Percentiles rank a stretch among this genome's conserved stretches.
These are phyloP conservation scores for Equus przewalskii DNA, from an alignment of 2,113 vertebrate species.

Conservation along the genomic window DNA sequence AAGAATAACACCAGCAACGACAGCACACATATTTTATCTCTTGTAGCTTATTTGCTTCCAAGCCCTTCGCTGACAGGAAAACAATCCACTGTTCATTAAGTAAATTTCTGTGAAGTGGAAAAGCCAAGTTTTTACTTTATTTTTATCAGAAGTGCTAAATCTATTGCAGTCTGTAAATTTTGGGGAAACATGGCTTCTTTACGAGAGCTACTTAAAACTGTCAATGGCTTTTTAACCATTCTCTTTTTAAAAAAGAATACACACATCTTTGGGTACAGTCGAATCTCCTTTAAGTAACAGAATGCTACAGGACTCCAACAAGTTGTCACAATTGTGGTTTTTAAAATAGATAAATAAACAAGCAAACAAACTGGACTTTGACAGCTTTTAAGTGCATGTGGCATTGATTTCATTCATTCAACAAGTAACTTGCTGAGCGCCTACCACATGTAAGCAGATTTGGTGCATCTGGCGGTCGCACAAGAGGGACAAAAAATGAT, in stretches of 20 bases:
- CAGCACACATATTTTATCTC: accelerated
- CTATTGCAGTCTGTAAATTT: not conserved
- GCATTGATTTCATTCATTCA: not conserved
- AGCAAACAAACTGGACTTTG: not conserved
- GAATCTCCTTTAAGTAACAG: not conserved
- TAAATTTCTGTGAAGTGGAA: not conserved
- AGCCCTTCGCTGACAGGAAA: not conserved
- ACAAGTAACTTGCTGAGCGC: too few relatives aligned
- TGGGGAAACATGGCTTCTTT: not conserved
- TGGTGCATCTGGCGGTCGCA: not conserved
- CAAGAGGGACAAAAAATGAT: not conserved
- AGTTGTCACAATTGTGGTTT: too few relatives aligned
- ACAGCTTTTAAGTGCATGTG: accelerated
- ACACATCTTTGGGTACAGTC: not conserved
- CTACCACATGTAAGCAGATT: not conserved
- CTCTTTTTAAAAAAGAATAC: not conserved
- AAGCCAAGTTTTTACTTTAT: not conserved
- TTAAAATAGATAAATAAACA: not conserved
- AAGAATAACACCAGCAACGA: not conserved
- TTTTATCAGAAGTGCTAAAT: not conserved
- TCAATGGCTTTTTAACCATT: not conserved
- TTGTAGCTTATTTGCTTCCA: not conserved
- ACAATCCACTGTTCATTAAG: not conserved
- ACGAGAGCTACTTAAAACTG: not conserved
- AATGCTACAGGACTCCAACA: not conserved